phyloP scores from a whole-genome alignment of 2,113 vertebrate species.

The Hiodon tergisus region DNA sequence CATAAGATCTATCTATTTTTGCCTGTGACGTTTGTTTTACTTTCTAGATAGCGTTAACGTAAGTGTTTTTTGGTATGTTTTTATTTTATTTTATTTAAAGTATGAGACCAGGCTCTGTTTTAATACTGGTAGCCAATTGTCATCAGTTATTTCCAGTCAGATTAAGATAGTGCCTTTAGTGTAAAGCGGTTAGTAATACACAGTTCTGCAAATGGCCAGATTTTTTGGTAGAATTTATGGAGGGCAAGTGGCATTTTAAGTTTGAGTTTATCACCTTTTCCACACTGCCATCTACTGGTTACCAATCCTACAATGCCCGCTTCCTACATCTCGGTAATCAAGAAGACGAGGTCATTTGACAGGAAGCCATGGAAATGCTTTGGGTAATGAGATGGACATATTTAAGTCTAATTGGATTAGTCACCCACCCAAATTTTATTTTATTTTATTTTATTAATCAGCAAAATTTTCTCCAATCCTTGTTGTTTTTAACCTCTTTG shows the following conservation, averaged over 20 bases:
- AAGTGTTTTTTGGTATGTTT: slow-evolving; percentile 21
- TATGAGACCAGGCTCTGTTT: slow-evolving; percentile 20
- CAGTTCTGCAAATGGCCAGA: slow-evolving; percentile 37
- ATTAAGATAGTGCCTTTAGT: slow-evolving; percentile 59
- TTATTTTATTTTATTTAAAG: neutral
- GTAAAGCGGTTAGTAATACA: slow-evolving; percentile 28
- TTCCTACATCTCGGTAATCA: neutral
- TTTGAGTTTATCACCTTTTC: neutral
- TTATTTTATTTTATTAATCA: neutral
- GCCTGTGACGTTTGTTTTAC: slow-evolving; percentile 9
- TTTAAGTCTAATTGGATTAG: neutral
- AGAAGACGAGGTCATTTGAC: neutral
- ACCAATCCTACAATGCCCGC: neutral
- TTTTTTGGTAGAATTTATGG: slow-evolving; percentile 15
- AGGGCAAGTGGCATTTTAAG: neutral
- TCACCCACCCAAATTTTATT: neutral
- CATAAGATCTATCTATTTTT: neutral
- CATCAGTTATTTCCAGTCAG: slow-evolving; percentile 35
- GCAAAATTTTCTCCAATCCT: neutral
- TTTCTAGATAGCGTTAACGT: slow-evolving; percentile 33
- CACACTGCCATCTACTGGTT: slow-evolving; percentile 47
- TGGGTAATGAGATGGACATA: slow-evolving; percentile 1
- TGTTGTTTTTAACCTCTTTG: neutral
- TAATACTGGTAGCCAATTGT: slow-evolving; percentile 35
- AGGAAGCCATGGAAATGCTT: neutral